Percentiles rank a stretch among this genome's conserved stretches.
Evolutionary conservation across 2,113 vertebrate genomes (phyloP).

Genomic region (Eupsittula cactorum): DNA sequence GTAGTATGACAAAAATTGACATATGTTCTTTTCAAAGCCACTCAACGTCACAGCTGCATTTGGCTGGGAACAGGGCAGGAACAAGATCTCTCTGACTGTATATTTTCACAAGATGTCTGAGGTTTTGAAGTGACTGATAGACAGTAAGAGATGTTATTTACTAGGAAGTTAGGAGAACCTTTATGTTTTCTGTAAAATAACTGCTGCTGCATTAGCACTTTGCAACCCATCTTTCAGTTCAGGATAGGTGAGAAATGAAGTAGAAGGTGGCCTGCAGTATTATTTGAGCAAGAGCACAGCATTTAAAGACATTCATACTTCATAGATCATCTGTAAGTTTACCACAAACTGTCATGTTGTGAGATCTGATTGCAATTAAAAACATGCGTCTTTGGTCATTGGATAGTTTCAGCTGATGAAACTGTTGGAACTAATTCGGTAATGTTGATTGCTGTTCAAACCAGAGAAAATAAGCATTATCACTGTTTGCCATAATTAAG

Average conservation of each 20-base stretch:
- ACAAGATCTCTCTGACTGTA: not conserved
- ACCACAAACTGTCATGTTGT: not conserved
- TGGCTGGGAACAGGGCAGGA: constrained; percentile 6
- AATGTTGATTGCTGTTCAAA: not conserved
- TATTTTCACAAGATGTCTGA: not conserved
- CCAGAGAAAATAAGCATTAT: not conserved
- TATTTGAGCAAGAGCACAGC: not conserved
- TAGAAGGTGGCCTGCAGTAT: not conserved
- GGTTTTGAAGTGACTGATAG: constrained; percentile 36
- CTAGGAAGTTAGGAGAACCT: not conserved
- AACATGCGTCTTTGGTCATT: not conserved
- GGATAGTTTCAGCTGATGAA: not conserved
- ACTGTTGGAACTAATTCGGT: not conserved
- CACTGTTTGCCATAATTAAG: not conserved
- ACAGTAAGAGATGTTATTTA: not conserved
- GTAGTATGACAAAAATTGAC: constrained; percentile 45
- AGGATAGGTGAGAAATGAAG: not conserved
- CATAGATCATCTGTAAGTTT: not conserved
- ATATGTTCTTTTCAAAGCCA: constrained; percentile 31
- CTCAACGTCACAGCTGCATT: constrained; percentile 9
- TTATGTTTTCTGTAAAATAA: constrained; percentile 3
- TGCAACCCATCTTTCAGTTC: not conserved
- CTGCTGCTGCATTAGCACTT: constrained; percentile 35
- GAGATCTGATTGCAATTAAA: not conserved
- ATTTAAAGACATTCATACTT: not conserved